These are phyloP conservation scores for Ophraella communa DNA, from an alignment of 2,888 invertebrate genomes.

Conservation along the genomic window DNA sequence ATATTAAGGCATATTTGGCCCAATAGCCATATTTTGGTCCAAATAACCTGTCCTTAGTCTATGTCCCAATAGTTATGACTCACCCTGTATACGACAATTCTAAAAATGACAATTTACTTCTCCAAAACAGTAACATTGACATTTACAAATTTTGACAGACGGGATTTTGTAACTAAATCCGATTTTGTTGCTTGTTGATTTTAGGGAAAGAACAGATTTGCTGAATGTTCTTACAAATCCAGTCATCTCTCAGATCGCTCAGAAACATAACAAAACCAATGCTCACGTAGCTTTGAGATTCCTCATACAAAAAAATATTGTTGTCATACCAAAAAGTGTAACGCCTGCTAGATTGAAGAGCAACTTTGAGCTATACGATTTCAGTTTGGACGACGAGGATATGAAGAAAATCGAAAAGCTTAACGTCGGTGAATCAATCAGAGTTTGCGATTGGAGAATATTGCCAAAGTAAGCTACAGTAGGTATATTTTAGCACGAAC, in stretches of 20 bases:
- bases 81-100: no score
- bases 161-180: conserved; percentile 23
- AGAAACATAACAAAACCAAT: conserved; percentile 68
- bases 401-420: conserved; percentile 65
- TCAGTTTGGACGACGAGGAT: conserved; percentile 67
- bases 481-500: no score
- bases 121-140: no score
- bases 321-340: conserved; percentile 83
- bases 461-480: conserved; percentile 29
- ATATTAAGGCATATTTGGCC: no score
- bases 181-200: neutral
- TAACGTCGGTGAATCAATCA: conserved; percentile 68
- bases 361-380: conserved; percentile 77
- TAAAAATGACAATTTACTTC: no score
- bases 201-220: conserved; percentile 61
- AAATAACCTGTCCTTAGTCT: no score
- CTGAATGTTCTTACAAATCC: conserved; percentile 70
- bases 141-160: no score
- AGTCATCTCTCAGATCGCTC: conserved; percentile 62
- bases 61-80: no score
- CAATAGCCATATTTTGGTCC: no score
- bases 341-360: conserved; percentile 72
- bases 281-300: conserved; percentile 77
- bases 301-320: conserved; percentile 73
- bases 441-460: conserved; percentile 70